Conservation (phyloP, 30 jellyfish, hydroid and myxozoan species). For the Pelagia noctiluca region DNA sequence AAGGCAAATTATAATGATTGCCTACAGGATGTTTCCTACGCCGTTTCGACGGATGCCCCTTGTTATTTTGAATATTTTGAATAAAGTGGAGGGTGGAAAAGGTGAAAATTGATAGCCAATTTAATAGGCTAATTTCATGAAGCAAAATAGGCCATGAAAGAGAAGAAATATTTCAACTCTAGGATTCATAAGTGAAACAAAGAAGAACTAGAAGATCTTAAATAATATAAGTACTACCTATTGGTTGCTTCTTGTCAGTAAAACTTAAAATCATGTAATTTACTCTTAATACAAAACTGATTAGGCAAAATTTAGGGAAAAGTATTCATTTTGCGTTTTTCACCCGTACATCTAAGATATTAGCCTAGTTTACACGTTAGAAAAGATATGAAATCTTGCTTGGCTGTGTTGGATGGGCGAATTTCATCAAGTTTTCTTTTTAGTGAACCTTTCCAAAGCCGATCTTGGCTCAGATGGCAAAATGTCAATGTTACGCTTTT, state of each 20-base stretch:
- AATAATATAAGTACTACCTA: no score
- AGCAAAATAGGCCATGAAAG: no score
- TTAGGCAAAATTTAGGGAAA: background rate
- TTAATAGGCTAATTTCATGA: no score
- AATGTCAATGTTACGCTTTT: constrained; percentile 1
- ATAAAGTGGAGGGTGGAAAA: no score
- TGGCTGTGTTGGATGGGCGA: background rate
- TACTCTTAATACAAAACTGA: background rate
- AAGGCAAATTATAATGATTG: no score
- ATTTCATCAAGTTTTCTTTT: constrained; percentile 25
- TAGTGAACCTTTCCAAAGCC: constrained; percentile 72
- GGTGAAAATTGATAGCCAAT: no score
- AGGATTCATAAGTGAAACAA: no score
- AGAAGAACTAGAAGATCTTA: no score
- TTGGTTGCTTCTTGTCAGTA: background rate
- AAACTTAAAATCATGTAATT: background rate
- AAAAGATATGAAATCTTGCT: background rate
- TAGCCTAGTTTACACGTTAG: background rate
- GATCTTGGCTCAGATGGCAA: constrained; percentile 39
- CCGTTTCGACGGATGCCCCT: no score
- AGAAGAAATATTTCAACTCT: no score
- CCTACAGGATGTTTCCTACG: no score
- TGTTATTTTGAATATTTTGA: no score
- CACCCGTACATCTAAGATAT: background rate
- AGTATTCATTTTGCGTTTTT: background rate